Evolutionary conservation across 2,888 invertebrate genomes (phyloP), one percentile per base, ranked within the genome.

Genomic region (Drosophila pseudotalamancana): DNA sequence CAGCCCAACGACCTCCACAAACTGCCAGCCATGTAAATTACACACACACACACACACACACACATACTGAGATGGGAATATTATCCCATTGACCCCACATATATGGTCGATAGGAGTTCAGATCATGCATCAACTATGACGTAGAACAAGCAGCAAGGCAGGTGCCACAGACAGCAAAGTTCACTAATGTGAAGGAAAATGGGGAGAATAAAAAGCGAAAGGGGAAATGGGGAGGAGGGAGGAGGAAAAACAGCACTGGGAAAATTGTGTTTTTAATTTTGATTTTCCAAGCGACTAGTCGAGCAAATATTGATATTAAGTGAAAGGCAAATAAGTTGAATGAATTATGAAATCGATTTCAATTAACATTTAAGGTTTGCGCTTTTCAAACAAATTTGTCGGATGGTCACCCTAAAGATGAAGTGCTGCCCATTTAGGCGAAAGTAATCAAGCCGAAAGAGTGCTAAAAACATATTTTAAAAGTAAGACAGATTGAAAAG

Each of bases 1-100:
- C 80, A 85, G 67, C 62, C 76, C 79, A 72, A 73, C 84, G 71
- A 87, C 82, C 79, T 85, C 83, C 61, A 59, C 45, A 43, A 65
- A 74, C 69, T 64, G 53, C 37, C 70, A 65, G 65, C 32, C 65
- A 79, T 70, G 84, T 77, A 80, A 83, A 77, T 65, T 73, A 70
- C 64, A 59, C 11, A 49, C 37, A 31, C 35, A 53, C 35, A 40
- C 31, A 55, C 27, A 45, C 27, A 21, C n/a, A 35, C 8, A 35
- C 27, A 21, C 16, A 35, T 1, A 31, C 8, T 25, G 12, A 23
- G 23, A 40, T n/a, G 12, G 14, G 29, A 31, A 39, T 61, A 76
- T 79, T 63, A 86, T 72, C 37, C 57, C 59, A 43, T 49, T 72
- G 63, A 79, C 57, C 62, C 54, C 48, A 66, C 18, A 48, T 56